Base-by-base conservation (phyloP, 2,797 vertebrate species). In the Mico argentatus region DNA sequence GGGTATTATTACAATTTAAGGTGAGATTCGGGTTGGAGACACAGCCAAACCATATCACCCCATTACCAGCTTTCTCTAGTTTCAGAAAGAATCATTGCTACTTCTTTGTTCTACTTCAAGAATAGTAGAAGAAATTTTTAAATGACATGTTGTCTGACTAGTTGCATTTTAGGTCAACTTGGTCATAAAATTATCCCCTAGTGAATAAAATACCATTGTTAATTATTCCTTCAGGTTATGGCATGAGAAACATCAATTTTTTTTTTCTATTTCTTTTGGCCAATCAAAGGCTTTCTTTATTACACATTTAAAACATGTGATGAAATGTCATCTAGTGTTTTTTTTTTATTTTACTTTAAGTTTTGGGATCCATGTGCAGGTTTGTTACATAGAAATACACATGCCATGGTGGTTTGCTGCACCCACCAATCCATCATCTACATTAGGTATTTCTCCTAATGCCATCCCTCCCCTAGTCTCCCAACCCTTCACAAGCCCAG, bases 141-240 rank as follows among this genome's bases (percentile, higher is more conserved):
- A 97, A 79, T 91, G 48, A 12, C 44, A 89, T 93, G 3, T 89
- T 91, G 41, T 87, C 59, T 87, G 7, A 83, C 77, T 75, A 44
- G 46, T 70, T 94, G 27, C 46, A 80, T 89, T 52, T 93, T 95
- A 87, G 46, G 12, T 15, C 24, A 92, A 41, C 13, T 46, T 61
- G 1, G 26, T 55, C 75, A 83, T 84, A 81, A 95, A 89, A 81
- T 44, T 30, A 73, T 80, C 39, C 26, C 79, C 6, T 90, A 91
- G 22, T 88, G 52, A 86, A 26, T 57, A 91, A 93, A 93, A 79
- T 44, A 82, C 8, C 59, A 88, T 9, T 48, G 36, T 59, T 86
- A 83, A 33, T 85, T 73, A 77, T 57, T 94, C 30, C 33, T 82
- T 90, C 93, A 39, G 41, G 48, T 67, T 86, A 30, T 17, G 48